phyloP scores from a whole-genome alignment of 1,140 invertebrate genomes.

The Lepidotrigona ventralis region DNA sequence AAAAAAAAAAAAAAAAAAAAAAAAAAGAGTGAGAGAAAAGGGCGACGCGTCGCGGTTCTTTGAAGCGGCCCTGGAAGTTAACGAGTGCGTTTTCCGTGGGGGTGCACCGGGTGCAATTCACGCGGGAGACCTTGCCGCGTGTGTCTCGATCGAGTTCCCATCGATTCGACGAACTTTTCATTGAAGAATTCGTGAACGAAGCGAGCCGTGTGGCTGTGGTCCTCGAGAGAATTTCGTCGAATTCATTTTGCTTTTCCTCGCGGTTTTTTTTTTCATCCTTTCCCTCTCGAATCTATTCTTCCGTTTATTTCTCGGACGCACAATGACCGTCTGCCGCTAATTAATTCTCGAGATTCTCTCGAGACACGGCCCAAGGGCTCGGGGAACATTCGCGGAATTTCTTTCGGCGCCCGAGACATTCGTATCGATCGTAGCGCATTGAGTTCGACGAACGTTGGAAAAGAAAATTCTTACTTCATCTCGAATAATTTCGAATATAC shows the following conservation, averaged over 20 bases:
- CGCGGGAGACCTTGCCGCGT: not conserved
- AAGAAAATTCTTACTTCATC: no score
- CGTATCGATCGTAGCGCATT: not conserved
- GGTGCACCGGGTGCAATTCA: not conserved
- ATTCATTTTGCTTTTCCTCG: conserved; percentile 12
- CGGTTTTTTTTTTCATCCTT: not conserved
- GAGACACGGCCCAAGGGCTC: conserved; percentile 28
- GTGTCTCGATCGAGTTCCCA: not conserved
- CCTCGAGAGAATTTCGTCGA: not conserved
- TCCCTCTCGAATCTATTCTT: conserved; percentile 14
- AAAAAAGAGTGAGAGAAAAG: not conserved
- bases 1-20: no score
- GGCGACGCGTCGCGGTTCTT: not conserved
- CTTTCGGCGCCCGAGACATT: not conserved
- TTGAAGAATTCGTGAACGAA: conserved; percentile 12
- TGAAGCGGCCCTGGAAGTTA: not conserved
- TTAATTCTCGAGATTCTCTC: conserved; percentile 57
- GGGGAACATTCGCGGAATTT: not conserved
- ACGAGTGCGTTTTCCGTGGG: not conserved
- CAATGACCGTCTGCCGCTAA: conserved; percentile 55
- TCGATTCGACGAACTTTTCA: conserved; percentile 10
- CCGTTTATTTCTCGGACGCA: conserved; percentile 52
- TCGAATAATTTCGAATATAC: no score
- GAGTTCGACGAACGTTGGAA: no score
- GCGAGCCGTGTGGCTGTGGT: not conserved